Conservation (phyloP, 2,888 invertebrate genomes). For the Macaria liturata region DNA sequence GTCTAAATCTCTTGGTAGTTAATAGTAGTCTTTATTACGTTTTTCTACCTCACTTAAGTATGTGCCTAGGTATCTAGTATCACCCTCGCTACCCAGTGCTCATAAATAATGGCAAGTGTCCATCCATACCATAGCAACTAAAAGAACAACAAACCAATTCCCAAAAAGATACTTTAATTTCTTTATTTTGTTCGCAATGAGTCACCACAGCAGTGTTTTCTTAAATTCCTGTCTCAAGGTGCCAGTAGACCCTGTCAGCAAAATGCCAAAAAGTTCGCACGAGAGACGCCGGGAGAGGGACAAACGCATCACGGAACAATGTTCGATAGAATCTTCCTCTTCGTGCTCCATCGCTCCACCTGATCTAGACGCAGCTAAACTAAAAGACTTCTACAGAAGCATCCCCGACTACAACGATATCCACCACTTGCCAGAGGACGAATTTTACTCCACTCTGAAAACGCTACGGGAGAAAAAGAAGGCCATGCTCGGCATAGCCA, state of each 20-base stretch:
- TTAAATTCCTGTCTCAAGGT: constrained; percentile 88
- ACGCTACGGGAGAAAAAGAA: constrained; percentile 86
- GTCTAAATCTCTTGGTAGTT: background rate
- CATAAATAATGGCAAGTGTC: constrained; percentile 7
- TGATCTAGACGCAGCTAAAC: constrained; percentile 80
- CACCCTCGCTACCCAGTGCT: background rate
- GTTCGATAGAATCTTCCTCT: constrained; percentile 65
- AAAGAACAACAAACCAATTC: constrained; percentile 29
- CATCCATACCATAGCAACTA: constrained; percentile 35
- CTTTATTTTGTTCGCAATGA: constrained; percentile 49
- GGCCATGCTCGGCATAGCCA: constrained; percentile 66
- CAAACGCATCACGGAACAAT: constrained; percentile 59
- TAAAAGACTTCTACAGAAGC: constrained; percentile 89
- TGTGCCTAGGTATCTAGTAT: background rate
- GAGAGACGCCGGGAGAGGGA: constrained; percentile 76
- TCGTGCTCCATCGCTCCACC: constrained; percentile 56
- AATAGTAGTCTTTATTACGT: background rate
- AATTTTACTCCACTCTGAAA: constrained; percentile 89
- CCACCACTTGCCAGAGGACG: constrained; percentile 88
- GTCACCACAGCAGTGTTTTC: constrained; percentile 85
- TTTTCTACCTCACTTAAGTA: background rate
- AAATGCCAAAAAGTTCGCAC: constrained; percentile 87
- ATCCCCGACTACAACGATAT: constrained; percentile 92
- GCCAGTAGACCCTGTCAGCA: constrained; percentile 88
- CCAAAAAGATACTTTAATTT: constrained; percentile 16